Evolutionary conservation across 2,888 invertebrate genomes (phyloP), one percentile per base, ranked within the genome.

Genomic region (Artemia sinica): DNA sequence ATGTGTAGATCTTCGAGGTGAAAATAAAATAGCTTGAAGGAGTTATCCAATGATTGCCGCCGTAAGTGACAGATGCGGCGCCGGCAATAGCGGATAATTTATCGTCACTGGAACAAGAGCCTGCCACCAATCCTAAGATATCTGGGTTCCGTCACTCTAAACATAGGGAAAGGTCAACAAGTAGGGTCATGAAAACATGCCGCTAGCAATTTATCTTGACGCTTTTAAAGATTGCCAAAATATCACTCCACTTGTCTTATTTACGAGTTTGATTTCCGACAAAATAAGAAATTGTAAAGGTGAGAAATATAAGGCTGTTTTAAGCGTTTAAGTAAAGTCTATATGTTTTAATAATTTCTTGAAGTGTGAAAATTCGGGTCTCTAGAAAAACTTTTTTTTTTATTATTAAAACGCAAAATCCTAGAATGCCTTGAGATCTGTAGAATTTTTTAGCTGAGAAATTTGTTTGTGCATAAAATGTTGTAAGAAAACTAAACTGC

Each of bases 141-240:
- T 58, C 63, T 58, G 63, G 63, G 63, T 58, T 58, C 28, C 63
- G 14, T 58, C 63, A 58, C 63, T 28, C 63, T 58, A 58, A 58
- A 58, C 63, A 58, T 11, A 58, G 63, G 14, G 63, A 58, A 11
- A 58, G 63, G 63, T 58, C 63, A 58, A 58, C 63, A 58, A 58
- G 63, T 28, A 8, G 11, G 9, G 63, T 10, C 63, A 58, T 28
- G 63, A 58, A 58, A 58, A 58, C 63, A 58, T 58, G 63, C 63
- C 63, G 63, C 63, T n/a, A 58, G 63, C 63, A 58, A 58, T 58
- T 10, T 58, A 58, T 58, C 63, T 58, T 58, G 63, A n/a, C 63
- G 28, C 63, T 58, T 28, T 58, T 58, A 28, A 58, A 58, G 63
- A 58, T 58, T 18, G 63, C n/a, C 63, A 58, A 58, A 58, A 58